Percentiles rank a stretch among this genome's conserved stretches.
These are phyloP conservation scores for Hypsibius dujardini DNA, from an alignment of 1,140 invertebrate species.

Conservation along the genomic window DNA sequence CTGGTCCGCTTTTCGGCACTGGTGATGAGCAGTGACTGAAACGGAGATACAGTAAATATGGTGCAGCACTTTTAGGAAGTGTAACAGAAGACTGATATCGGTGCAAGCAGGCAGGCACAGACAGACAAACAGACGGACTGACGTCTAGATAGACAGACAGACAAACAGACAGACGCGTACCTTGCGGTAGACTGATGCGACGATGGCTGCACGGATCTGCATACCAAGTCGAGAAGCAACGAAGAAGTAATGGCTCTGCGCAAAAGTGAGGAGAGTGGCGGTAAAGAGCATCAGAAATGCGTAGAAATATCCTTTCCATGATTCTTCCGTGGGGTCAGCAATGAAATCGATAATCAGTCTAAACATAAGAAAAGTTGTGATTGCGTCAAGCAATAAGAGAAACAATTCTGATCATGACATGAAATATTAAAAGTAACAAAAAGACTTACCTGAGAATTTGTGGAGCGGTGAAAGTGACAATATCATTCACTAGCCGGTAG, in stretches of 20 bases:
- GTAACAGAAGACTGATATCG: no score
- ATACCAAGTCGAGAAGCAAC: constrained; percentile 76
- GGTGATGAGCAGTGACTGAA: constrained; percentile 29
- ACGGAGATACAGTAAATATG: no score
- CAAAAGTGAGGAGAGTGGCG: constrained; percentile 65
- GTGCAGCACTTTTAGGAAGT: no score
- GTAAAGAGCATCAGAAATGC: constrained; percentile 48
- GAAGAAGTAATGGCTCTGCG: constrained; percentile 73
- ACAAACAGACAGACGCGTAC: no score
- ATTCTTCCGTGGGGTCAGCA: constrained; percentile 35
- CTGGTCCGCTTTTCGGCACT: constrained; percentile 29
- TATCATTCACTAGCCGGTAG: not conserved
- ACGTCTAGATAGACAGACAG: no score
- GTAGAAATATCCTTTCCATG: constrained; percentile 43
- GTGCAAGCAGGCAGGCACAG: no score
- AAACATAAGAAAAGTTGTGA: constrained; percentile 15
- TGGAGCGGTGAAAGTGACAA: not conserved
- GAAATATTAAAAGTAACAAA: no score
- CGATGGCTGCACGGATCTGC: constrained; percentile 70
- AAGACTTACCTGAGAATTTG: constrained; percentile 5
- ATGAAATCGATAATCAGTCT: constrained; percentile 5
- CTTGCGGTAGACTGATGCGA: constrained; percentile 82
- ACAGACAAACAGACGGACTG: no score
- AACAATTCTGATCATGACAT: no score
- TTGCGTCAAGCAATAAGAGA: not conserved